Evolutionary conservation across 2,888 invertebrate genomes (phyloP), one percentile per base, ranked within the genome.

Genomic region (Elmis aenea): DNA sequence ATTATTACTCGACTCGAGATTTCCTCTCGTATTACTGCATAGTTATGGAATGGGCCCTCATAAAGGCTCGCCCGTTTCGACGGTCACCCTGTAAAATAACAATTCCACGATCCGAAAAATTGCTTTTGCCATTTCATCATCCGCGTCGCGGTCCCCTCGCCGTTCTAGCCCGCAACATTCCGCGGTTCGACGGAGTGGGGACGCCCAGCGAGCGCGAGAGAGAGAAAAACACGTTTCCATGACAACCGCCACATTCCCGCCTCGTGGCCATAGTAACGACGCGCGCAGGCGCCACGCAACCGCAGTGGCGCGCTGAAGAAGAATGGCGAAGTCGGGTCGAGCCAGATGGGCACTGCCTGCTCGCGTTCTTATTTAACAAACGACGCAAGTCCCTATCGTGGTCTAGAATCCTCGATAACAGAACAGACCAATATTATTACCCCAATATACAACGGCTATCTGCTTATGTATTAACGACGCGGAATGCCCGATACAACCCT

Each of bases 221-320:
- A 44, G 41, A 44, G 37, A 37, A 22, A 34, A 20, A 30, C 15
- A 47, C 56, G 69, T 69, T 60, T 64, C 59, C 61, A 68, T 61
- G 66, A 64, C 56, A 58, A 69, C 67, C 60, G 61, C 64, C 67
- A 63, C 68, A 68, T 67, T 64, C 67, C 68, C 68, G 68, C 69
- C 68, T 67, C 58, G 68, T 66, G 62, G 67, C 67, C 68, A 68
- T 68, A 62, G 64, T 52, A 54, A 58, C 51, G 18, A 35, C 32
- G 32, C 27, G 57, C 58, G 61, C 61, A 46, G 49, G 62, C 58
- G 57, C 46, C 38, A 45, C 53, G 42, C 43, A 36, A 27, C 31
- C 38, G 30, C 46, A 26, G 30, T 26, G 28, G 22, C 13, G 28
- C 15, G 31, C 35, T 31, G 10, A 20, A 29, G 25, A 38, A 38